Conservation (phyloP, 2,797 vertebrate genomes). For the Diplodus puntazzo region DNA sequence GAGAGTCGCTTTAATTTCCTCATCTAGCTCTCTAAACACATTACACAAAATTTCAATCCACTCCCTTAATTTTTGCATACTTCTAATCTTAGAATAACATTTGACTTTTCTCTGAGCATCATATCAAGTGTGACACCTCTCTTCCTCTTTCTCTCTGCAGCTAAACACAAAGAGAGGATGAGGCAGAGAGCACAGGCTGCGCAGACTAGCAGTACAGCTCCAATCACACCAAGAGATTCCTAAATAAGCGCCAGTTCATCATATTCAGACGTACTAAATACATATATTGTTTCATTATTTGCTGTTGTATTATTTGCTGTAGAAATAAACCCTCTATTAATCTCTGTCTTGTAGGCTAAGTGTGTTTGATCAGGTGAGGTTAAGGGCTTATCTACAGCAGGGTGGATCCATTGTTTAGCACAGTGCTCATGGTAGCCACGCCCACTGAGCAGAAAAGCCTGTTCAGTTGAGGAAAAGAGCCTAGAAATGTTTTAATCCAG, state of each 20-base stretch:
- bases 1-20: not conserved
- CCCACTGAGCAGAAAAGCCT: slow-evolving; percentile 49
- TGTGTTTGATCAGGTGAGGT: slow-evolving; percentile 29
- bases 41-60: not conserved
- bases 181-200: slow-evolving; percentile 19
- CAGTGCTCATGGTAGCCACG: slow-evolving; percentile 33
- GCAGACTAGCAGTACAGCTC: not conserved
- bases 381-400: not conserved
- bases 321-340: slow-evolving; percentile 38
- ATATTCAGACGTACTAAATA: not conserved
- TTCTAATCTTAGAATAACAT: not conserved
- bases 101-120: not conserved
- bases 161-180: slow-evolving; percentile 54
- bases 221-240: slow-evolving; percentile 22
- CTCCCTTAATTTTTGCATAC: not conserved
- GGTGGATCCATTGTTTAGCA: slow-evolving; percentile 27
- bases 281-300: slow-evolving; percentile 1
- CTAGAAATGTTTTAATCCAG: slow-evolving; percentile 82
- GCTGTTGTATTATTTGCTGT: slow-evolving; percentile 20
- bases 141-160: slow-evolving; percentile 51
- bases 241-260: slow-evolving; percentile 15
- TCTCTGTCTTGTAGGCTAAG: not conserved
- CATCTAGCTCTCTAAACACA: not conserved
- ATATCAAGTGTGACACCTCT: slow-evolving; percentile 22
- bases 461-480: slow-evolving; percentile 60